Evolutionary conservation across 2,113 vertebrate genomes (phyloP), one percentile per base, ranked within the genome.

Genomic region (Odocoileus hemionus): DNA sequence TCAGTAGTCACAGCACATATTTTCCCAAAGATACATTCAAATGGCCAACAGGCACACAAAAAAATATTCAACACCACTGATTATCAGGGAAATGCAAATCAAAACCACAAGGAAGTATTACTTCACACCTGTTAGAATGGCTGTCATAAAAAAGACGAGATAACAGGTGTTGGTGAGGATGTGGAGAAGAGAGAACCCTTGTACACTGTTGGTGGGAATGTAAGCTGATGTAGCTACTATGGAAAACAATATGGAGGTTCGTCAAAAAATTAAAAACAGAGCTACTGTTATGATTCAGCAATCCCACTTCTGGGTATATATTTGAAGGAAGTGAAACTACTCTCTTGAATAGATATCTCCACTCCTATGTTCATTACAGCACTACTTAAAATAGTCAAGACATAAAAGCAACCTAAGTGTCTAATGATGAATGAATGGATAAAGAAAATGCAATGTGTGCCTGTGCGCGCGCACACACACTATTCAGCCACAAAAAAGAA

Each of bases 381-480:
- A 19, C 19, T 50, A 47, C 45, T 79, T 79, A 79, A 30, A 50
- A 79, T 17, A 50, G 45, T 50, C 45, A 79, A 79, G 76, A 50
- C 76, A 11, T 79, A 47, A 50, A 79, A 79, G 16, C 28, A 79
- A 79, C 28, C 76, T 79, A 78, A 78, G 76, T 17, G 43, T 50
- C 45, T 79, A 79, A 79, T 33, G 45, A 79, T 79, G 15, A 79
- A 47, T 79, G 76, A 79, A 50, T 50, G 76, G 45, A 30, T 33
- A 50, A 79, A 50, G 45, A 50, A 79, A 50, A 50, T 33, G 45
- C 45, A 47, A 6, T 30, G 16, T 47, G 45, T 5, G 15, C 0
- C 4, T 3, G 1, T 0, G 74, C 26, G 7, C 26, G 10, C 19
- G 16, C 43, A n/a, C 2, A 21, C 1, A 85, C 30, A 28, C 28